A percentile compares a stretch with the other conserved stretches of the same genome.
These are phyloP conservation scores for Chromobotia macracanthus DNA, from an alignment of 2,797 vertebrate genomes.

Conservation along the genomic window DNA sequence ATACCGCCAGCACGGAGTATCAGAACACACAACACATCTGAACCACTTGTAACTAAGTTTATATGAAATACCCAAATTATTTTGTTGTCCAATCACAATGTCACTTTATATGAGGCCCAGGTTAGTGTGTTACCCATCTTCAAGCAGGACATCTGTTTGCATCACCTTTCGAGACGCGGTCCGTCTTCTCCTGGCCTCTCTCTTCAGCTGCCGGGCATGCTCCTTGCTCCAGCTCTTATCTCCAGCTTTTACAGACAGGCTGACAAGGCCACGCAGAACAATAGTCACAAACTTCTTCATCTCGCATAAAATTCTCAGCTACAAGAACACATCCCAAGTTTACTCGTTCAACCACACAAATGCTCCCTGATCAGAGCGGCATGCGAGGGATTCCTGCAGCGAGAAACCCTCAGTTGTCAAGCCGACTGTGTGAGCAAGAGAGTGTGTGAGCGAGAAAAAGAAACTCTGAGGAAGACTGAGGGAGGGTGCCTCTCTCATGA, in stretches of 20 bases:
- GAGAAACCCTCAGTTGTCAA: constrained; percentile 53
- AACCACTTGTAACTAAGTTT: neutral
- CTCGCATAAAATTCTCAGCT: constrained; percentile 9
- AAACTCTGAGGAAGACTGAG: constrained; percentile 44
- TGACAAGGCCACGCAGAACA: constrained; percentile 82
- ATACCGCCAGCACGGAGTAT: neutral
- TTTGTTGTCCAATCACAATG: neutral
- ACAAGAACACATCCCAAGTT: constrained; percentile 16
- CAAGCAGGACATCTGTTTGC: constrained; percentile 57
- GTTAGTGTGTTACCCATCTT: neutral
- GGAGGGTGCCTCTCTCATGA: constrained; percentile 55
- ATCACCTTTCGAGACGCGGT: constrained; percentile 71
- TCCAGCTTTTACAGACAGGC: constrained; percentile 74
- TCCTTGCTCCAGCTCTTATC: constrained; percentile 78
- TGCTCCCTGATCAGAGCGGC: constrained; percentile 55
- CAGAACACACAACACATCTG: neutral
- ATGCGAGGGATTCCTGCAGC: constrained; percentile 54
- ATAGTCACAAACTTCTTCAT: constrained; percentile 88
- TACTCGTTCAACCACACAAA: constrained; percentile 20
- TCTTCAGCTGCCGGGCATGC: constrained; percentile 69
- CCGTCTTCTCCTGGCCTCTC: constrained; percentile 72
- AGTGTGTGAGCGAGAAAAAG: constrained; percentile 46
- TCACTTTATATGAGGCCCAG: neutral
- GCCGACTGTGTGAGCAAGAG: constrained; percentile 51
- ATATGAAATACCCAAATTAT: neutral